Conservation (phyloP, 64 coral and sea anemone species). For the Hydrozoanthus tunicans region DNA sequence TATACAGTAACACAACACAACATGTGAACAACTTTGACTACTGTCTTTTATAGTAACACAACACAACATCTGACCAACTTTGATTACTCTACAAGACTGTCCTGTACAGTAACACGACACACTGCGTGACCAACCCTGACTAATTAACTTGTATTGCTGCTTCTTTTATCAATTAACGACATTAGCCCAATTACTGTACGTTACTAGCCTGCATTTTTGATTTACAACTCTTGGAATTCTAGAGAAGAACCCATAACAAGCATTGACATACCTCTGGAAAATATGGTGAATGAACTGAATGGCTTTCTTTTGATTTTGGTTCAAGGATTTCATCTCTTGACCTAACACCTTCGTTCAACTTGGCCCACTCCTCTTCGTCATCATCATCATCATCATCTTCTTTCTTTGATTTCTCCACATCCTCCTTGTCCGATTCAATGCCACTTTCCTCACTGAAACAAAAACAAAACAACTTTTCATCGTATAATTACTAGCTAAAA, state of each 20-base stretch:
- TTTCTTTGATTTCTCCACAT: conserved; percentile 22
- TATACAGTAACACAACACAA: too few relatives aligned
- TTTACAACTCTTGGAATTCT: too few relatives aligned
- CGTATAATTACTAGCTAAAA: too few relatives aligned
- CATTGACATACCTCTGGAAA: conserved; percentile 71
- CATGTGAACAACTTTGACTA: too few relatives aligned
- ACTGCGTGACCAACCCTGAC: too few relatives aligned
- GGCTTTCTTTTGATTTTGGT: conserved; percentile 87
- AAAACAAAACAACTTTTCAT: not conserved
- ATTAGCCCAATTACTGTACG: too few relatives aligned
- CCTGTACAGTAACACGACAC: too few relatives aligned
- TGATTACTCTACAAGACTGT: too few relatives aligned
- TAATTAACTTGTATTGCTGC: not conserved
- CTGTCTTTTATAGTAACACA: too few relatives aligned
- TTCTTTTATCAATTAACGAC: not conserved
- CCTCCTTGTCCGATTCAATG: conserved; percentile 34
- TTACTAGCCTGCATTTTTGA: too few relatives aligned
- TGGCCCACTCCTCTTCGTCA: conserved; percentile 93
- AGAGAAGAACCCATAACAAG: too few relatives aligned
- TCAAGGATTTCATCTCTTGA: conserved; percentile 84
- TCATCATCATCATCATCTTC: conserved; percentile 52
- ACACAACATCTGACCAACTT: too few relatives aligned
- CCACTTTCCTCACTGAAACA: conserved; percentile 59
- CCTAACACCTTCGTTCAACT: conserved; percentile 82
- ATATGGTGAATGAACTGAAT: conserved; percentile 89